phyloP scores from a whole-genome alignment of 2,888 invertebrate genomes.

The Drosophila barbarae region DNA sequence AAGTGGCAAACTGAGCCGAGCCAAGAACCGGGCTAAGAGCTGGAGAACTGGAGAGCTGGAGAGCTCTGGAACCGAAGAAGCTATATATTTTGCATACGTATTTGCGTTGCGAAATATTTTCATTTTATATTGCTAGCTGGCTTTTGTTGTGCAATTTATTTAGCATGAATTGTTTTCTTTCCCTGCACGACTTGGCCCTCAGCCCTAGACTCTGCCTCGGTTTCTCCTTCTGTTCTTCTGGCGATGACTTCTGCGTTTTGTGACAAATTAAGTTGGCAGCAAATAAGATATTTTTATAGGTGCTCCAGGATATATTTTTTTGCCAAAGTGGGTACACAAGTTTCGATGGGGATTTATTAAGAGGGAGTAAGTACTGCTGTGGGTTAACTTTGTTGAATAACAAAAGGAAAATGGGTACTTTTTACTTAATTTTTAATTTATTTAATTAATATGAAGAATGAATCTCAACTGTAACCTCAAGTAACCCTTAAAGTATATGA shows the following conservation, averaged over 20 bases:
- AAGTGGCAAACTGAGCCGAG: conserved; percentile 56
- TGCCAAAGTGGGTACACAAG: neutral
- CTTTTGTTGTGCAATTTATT: conserved; percentile 61
- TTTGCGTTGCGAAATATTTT: conserved; percentile 53
- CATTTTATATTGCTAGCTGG: conserved; percentile 44
- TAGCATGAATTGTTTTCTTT: conserved; percentile 67
- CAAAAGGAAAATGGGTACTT: neutral
- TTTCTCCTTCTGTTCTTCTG: conserved; percentile 12
- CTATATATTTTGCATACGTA: conserved; percentile 66
- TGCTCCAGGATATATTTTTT: conserved; percentile 20
- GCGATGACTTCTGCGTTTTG: conserved; percentile 60
- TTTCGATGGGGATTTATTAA: neutral
- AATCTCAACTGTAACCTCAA: neutral
- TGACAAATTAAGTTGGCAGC: conserved; percentile 70
- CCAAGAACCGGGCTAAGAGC: conserved; percentile 37
- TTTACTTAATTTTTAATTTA: no score
- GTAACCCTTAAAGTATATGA: conserved; percentile 1
- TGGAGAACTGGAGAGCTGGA: neutral
- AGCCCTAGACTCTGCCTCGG: conserved; percentile 3
- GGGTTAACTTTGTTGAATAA: neutral
- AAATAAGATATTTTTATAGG: conserved; percentile 60
- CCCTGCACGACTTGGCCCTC: conserved; percentile 30
- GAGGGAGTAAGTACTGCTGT: neutral
- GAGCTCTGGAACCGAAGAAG: conserved; percentile 37
- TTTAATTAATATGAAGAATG: no score